Evolutionary conservation across 2,888 invertebrate genomes (phyloP).

Genomic region (Belgica antarctica): DNA sequence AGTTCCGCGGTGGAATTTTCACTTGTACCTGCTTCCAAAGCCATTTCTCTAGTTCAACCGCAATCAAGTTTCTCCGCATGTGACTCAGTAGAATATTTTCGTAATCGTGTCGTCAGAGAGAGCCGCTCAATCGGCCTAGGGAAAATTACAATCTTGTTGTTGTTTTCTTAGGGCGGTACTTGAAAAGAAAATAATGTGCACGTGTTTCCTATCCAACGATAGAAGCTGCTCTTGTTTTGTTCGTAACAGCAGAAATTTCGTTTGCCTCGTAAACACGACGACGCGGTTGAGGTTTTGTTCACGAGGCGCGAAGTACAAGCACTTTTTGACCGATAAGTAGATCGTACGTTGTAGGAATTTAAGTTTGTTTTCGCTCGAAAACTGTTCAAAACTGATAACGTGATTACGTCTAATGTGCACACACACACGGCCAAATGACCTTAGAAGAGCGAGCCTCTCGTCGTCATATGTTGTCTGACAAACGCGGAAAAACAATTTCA

Average conservation of each 20-base stretch:
- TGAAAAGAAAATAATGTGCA: slow-evolving; percentile 16
- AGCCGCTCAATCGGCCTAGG: slow-evolving; percentile 4
- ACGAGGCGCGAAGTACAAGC: neutral
- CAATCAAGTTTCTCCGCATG: slow-evolving; percentile 37
- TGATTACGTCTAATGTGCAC: too few species aligned
- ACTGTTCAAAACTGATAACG: too few species aligned
- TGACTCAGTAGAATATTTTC: slow-evolving; percentile 31
- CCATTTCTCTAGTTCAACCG: neutral
- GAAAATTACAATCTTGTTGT: neutral
- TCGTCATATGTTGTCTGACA: neutral
- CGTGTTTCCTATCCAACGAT: too few species aligned
- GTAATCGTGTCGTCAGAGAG: slow-evolving; percentile 21
- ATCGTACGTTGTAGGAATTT: too few species aligned
- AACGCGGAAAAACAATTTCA: neutral
- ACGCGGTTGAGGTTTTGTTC: too few species aligned
- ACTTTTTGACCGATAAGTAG: slow-evolving; percentile 2
- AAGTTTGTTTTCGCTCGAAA: too few species aligned
- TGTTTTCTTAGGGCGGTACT: neutral
- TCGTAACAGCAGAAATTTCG: too few species aligned
- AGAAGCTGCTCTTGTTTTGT: too few species aligned
- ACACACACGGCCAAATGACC: neutral
- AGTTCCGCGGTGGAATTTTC: neutral
- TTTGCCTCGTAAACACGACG: too few species aligned
- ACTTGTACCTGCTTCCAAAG: neutral
- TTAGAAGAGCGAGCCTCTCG: slow-evolving; percentile 15